phyloP scores from a whole-genome alignment of 1,140 invertebrate species.

The Bacillus rossius region DNA sequence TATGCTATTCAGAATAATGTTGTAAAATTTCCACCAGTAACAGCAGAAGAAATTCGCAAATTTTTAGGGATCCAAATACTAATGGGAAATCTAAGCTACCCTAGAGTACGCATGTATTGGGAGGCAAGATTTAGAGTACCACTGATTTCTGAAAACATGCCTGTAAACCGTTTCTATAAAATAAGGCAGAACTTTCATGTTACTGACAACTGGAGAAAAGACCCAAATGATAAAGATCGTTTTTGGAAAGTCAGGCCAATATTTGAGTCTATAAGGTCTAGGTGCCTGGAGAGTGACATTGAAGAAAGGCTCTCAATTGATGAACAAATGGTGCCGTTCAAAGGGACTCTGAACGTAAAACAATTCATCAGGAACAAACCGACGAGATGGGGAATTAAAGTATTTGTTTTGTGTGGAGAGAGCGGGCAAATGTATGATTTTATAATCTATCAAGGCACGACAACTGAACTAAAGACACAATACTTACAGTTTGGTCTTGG shows the following conservation, averaged over 20 bases:
- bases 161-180: no score
- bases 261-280: slow-evolving; percentile 1
- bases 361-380: slow-evolving; percentile 7
- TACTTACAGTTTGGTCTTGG: slow-evolving; percentile 20
- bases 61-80: no score
- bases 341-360: slow-evolving; percentile 12
- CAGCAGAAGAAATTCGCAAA: no score
- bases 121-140: no score
- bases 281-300: slow-evolving; percentile 14
- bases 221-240: no score
- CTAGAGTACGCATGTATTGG: no score
- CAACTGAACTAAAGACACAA: neutral
- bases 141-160: no score
- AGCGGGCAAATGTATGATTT: slow-evolving; percentile 6
- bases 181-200: no score
- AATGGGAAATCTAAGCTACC: no score
- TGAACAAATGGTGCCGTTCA: slow-evolving; percentile 28
- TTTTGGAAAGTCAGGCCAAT: slow-evolving; percentile 10
- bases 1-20: slow-evolving; percentile 4
- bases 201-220: no score
- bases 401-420: slow-evolving; percentile 15
- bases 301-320: slow-evolving; percentile 21
- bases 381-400: slow-evolving; percentile 13
- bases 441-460: slow-evolving; percentile 11
- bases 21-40: no score